Evolutionary conservation across 2,888 invertebrate genomes (phyloP).

Genomic region (Xanthorhoe designata): DNA sequence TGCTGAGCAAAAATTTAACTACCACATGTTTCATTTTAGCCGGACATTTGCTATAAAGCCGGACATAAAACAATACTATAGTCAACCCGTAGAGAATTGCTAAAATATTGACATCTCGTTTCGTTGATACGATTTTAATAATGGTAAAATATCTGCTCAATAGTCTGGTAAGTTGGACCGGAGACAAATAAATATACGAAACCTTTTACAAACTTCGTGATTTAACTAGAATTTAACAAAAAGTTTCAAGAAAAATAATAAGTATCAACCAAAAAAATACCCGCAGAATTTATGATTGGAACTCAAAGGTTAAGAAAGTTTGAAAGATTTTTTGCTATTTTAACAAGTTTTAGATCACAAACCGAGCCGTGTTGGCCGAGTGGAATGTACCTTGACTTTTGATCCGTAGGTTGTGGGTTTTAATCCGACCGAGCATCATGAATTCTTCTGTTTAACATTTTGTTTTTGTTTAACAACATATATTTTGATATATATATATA

Average conservation of each 20-base stretch:
- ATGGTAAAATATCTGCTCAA: conserved; percentile 35
- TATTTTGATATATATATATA: too few species aligned
- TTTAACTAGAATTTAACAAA: not conserved
- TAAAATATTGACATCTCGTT: conserved; percentile 51
- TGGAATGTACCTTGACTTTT: too few species aligned
- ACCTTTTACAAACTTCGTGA: conserved; percentile 5
- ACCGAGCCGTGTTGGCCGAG: too few species aligned
- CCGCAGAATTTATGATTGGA: not conserved
- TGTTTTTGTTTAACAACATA: too few species aligned
- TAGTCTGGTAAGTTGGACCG: conserved; percentile 14
- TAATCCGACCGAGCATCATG: too few species aligned
- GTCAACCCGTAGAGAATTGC: conserved; percentile 39
- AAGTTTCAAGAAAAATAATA: conserved; percentile 7
- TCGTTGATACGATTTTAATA: conserved; percentile 48
- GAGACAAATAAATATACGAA: conserved; percentile 6
- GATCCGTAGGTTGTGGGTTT: too few species aligned
- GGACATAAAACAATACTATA: not conserved
- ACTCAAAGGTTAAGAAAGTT: not conserved
- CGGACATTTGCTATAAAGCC: not conserved
- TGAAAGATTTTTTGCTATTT: not conserved
- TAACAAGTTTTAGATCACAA: not conserved
- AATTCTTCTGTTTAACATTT: too few species aligned
- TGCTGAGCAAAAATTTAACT: too few species aligned
- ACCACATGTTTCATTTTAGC: not conserved
- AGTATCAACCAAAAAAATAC: too few species aligned